Conservation (phyloP, 2,113 vertebrate species). For the Myotis yumanensis region DNA sequence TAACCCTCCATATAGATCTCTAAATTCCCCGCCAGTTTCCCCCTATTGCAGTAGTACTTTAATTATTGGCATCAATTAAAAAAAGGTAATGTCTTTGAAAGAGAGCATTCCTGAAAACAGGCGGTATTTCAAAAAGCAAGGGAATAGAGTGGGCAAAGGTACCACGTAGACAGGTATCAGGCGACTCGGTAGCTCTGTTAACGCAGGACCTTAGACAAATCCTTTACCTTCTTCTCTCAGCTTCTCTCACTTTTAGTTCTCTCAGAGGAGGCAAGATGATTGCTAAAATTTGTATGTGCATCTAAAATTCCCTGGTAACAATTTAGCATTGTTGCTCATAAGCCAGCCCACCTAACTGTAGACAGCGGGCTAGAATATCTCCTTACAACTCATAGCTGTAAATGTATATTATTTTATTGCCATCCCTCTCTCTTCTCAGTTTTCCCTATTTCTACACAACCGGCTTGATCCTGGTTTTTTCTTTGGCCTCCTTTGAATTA, state of each 20-base stretch:
- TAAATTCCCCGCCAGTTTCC: not conserved
- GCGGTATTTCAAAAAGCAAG: not conserved
- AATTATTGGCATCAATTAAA: not conserved
- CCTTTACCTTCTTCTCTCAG: not conserved
- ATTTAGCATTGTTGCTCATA: not conserved
- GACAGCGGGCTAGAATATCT: not conserved
- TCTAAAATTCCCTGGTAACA: not conserved
- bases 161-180: rapidly evolving
- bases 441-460: not conserved
- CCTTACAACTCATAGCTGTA: not conserved
- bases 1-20: not conserved
- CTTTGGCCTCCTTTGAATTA: not conserved
- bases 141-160: not conserved
- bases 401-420: not conserved
- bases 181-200: not conserved
- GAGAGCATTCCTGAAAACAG: not conserved
- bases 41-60: not conserved
- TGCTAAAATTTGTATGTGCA: not conserved
- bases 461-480: not conserved
- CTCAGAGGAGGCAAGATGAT: not conserved
- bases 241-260: not conserved
- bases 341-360: not conserved
- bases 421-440: not conserved
- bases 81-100: not conserved
- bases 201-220: not conserved